A percentile compares a stretch with the other conserved stretches of the same genome.
These are phyloP conservation scores for Spermophilus dauricus DNA, from an alignment of 2,113 vertebrate species.

Conservation along the genomic window DNA sequence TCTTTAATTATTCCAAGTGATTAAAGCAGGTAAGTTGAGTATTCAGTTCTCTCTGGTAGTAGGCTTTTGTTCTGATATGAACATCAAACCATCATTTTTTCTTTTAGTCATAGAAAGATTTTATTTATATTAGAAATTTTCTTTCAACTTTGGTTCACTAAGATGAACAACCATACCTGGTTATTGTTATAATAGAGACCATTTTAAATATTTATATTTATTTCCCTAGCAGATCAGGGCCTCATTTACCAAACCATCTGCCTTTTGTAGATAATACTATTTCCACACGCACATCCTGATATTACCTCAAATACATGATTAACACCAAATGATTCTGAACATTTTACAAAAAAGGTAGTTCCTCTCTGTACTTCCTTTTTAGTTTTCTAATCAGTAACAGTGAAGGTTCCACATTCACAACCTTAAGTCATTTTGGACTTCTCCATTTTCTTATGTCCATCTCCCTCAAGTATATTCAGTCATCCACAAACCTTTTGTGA, in stretches of 20 bases:
- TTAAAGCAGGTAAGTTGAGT: not conserved
- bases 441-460: not conserved
- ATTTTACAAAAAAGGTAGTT: not conserved
- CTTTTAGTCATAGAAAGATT: not conserved
- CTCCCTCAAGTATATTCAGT: not conserved
- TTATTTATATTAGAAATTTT: constrained; percentile 59
- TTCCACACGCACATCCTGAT: not conserved
- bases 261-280: constrained; percentile 29
- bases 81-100: not conserved
- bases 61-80: not conserved
- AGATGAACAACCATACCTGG: not conserved
- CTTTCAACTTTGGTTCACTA: constrained; percentile 25
- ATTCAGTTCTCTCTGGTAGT: not conserved
- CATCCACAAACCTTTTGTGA: not conserved
- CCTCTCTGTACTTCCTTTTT: not conserved
- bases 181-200: not conserved
- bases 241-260: not conserved
- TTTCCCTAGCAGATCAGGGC: not conserved
- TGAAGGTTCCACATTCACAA: not conserved
- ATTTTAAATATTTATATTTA: not conserved
- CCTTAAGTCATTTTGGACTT: not conserved
- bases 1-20: not conserved
- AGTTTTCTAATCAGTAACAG: not conserved
- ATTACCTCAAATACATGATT: constrained; percentile 37
- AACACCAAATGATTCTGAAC: constrained; percentile 48